Percentiles rank a stretch among this genome's conserved stretches.
These are phyloP conservation scores for Cydia amplana DNA, from an alignment of 1,140 invertebrate genomes.

Conservation along the genomic window DNA sequence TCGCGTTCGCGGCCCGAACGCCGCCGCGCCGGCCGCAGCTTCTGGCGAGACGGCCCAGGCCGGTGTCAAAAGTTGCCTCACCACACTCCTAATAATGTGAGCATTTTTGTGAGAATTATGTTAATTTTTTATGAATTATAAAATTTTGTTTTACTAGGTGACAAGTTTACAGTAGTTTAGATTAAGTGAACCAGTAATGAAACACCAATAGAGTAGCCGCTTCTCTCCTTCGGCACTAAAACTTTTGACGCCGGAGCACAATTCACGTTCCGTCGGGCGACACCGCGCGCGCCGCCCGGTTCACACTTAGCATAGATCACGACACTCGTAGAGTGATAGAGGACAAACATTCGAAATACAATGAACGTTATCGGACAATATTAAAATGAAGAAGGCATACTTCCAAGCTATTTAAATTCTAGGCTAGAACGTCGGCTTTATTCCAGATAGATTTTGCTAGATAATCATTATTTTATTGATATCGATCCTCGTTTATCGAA, in stretches of 20 bases:
- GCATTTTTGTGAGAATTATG: slow-evolving; percentile 77
- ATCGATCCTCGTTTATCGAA: slow-evolving; percentile 70
- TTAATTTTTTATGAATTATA: slow-evolving; percentile 76
- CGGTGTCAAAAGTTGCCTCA: slow-evolving; percentile 61
- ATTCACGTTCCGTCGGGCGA: slow-evolving; percentile 46
- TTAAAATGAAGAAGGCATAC: slow-evolving; percentile 73
- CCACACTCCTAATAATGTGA: slow-evolving; percentile 73
- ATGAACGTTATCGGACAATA: slow-evolving; percentile 76
- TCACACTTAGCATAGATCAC: slow-evolving; percentile 71
- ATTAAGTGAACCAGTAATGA: slow-evolving; percentile 78
- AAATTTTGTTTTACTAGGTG: slow-evolving; percentile 74
- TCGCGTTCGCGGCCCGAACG: slow-evolving; percentile 28
- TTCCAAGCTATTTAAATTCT: slow-evolving; percentile 75
- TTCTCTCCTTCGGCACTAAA: slow-evolving; percentile 76
- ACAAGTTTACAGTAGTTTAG: slow-evolving; percentile 79
- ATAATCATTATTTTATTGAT: slow-evolving; percentile 69
- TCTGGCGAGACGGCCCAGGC: slow-evolving; percentile 46
- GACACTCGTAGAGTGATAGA: slow-evolving; percentile 77
- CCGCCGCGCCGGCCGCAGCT: slow-evolving; percentile 35
- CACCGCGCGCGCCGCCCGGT: slow-evolving; percentile 43
- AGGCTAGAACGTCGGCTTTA: slow-evolving; percentile 76
- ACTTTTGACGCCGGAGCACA: slow-evolving; percentile 74
- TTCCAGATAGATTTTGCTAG: slow-evolving; percentile 79
- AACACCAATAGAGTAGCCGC: slow-evolving; percentile 80
- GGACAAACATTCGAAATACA: slow-evolving; percentile 62